Evolutionary conservation across 2,888 invertebrate genomes (phyloP), one percentile per base, ranked within the genome.

Genomic region (Cloeon dipterum): DNA sequence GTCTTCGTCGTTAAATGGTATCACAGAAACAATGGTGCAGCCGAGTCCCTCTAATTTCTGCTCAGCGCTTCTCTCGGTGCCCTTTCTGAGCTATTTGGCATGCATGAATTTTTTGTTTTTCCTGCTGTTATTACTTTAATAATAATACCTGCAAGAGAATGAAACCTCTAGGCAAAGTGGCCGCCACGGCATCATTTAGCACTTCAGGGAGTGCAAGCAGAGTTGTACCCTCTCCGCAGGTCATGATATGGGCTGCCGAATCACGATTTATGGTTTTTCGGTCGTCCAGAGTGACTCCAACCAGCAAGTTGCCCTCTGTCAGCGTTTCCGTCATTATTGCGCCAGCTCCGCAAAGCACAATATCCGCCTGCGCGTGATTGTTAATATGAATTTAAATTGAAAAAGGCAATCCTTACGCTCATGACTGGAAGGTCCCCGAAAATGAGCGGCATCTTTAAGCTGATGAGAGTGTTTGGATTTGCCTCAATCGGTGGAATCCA

Each of bases 331-430:
- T 49, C 43, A 3, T 47, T 36, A 3, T 50, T 29, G 41, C 3
- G 48, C 43, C 2, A 74, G 49, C 1, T 78, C 52, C 36, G 63
- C 56, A 1, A 5, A 29, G 29, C 8, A n/a, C 7, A 5, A 74
- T 57, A 34, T 76, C 72, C 0, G 74, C 68, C 45, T 75, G 72
- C 3, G 77, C 62, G 10, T 76, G 50, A 21, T 7, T n/a, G n/a
- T n/a, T n/a, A n/a, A n/a, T n/a, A n/a, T n/a, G n/a, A n/a, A n/a
- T n/a, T n/a, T n/a, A n/a, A n/a, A n/a, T n/a, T n/a, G n/a, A n/a
- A n/a, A n/a, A n/a, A n/a, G n/a, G n/a, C n/a, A n/a, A n/a, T n/a
- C n/a, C 32, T 38, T 45, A 50, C 52, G 46, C 51, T 51, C 23
- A 51, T 46, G 3, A 52, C 42, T 3, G 52, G 52, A 11, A 74